Base-by-base conservation (phyloP, 1,140 invertebrate species). In the Oryctes rhinoceros region DNA sequence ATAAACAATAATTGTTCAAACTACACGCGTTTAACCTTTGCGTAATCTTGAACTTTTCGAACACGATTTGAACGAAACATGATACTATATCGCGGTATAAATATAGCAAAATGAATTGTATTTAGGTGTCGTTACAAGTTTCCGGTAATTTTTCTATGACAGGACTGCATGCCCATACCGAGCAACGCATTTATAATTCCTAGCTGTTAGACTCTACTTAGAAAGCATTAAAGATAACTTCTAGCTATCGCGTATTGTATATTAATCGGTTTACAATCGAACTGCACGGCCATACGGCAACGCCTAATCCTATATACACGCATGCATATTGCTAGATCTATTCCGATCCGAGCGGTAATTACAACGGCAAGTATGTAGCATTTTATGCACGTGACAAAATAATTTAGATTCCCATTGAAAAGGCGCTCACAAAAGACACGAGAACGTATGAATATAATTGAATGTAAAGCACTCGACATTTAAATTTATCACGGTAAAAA, bases 401-500 rank as follows among this genome's bases (percentile, higher is more conserved):
- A 67, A 67, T 67, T 67, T 67, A 67, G 65, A 67, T 67, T 67
- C 65, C 65, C 65, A 67, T 67, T 67, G 65, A 67, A 67, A 67
- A 67, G 18, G 65, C 18, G 65, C 30, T 67, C 18, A 35, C 18
- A 67, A 67, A 67, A 67, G 65, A 11, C 24, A 67, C 18, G 65
- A 24, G 6, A 74, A 5, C 74, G n/a, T n/a, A 76, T 76, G 74
- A 48, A 76, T 44, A 44, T 76, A 76, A 76, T 76, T 44, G 74
- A 76, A 76, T 76, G 7, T 47, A 76, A 76, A 47, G n/a, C 18
- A 76, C 30, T 44, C 74, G 74, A 76, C 74, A 76, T 76, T 76
- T 76, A 76, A 76, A 76, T 76, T 76, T 76, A 76, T 76, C 35
- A 44, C 35, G 5, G 35, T 76, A 76, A 76, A 76, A 76, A 76